A percentile compares a stretch with the other conserved stretches of the same genome.
These are phyloP conservation scores for Valencia hispanica DNA, from an alignment of 2,797 vertebrate genomes.

Conservation along the genomic window DNA sequence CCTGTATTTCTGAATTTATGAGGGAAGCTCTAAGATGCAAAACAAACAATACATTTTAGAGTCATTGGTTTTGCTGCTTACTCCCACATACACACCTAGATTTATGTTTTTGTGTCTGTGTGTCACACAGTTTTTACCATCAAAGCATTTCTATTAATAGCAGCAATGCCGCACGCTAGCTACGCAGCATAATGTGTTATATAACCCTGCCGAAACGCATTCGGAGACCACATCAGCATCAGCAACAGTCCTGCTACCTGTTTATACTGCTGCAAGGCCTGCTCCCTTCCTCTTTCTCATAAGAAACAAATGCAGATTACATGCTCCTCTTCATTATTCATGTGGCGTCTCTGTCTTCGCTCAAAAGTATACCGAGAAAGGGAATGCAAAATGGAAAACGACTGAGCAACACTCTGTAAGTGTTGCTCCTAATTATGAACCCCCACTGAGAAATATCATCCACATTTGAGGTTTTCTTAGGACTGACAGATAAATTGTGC, in stretches of 20 bases:
- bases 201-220: constrained; percentile 64
- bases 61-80: neutral
- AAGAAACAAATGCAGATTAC: constrained; percentile 41
- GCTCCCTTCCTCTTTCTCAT: constrained; percentile 15
- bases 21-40: neutral
- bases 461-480: neutral
- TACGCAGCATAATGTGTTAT: constrained; percentile 67
- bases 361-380: constrained; percentile 37
- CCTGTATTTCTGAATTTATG: neutral
- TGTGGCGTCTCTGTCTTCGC: constrained; percentile 46
- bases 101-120: constrained; percentile 72
- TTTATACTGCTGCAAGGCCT: constrained; percentile 41
- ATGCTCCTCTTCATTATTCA: constrained; percentile 55
- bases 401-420: neutral
- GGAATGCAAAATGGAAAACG: constrained; percentile 15
- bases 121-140: constrained; percentile 64
- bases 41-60: constrained; percentile 6
- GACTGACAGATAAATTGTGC: neutral
- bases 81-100: constrained; percentile 17
- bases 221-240: constrained; percentile 59
- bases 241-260: constrained; percentile 63
- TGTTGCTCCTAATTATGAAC: neutral
- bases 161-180: constrained; percentile 42
- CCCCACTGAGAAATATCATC: neutral
- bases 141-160: constrained; percentile 73